Evolutionary conservation across 2,888 invertebrate species (phyloP), one percentile per base, ranked within the genome.

Genomic region (Eupithecia centaureata): DNA sequence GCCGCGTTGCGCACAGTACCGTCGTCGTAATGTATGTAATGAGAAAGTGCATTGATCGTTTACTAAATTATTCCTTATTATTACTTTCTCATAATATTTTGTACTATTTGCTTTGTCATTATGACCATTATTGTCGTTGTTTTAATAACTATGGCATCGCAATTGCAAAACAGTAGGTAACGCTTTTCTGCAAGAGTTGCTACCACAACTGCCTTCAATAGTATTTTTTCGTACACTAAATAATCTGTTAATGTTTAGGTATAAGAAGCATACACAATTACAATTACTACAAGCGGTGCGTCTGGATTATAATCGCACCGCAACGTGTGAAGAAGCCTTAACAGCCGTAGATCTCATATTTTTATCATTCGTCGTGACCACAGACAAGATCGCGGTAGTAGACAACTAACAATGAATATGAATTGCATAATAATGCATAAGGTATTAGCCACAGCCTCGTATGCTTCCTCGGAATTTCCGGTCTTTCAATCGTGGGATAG

Each of bases 401-500:
- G 18, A 25, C 67, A 67, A 62, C 56, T 60, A 63, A 61, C 67
- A 67, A 65, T 67, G 67, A 66, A 60, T 65, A 61, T 70, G 56
- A 18, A 52, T 66, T 70, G 63, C 70, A 66, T 64, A 63, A 66
- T 64, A 33, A 30, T 60, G 27, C 33, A 64, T 57, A 22, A 56
- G 61, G 61, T 32, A 30, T 57, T 18, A 56, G 28, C 38, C 15
- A 33, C 12, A 47, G 56, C 27, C 28, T 79, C 77, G 79, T 79
- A 78, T 74, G 75, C 79, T 82, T 82, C 81, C 79, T 75, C 67
- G 52, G 68, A 66, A 73, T 77, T 83, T 82, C 83, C 80, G 82
- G 78, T 62, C 72, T 76, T 78, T 76, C 73, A 77, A 80, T 78
- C 84, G 82, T 84, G 84, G 79, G 83, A 84, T 73, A 70, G 70